Base-by-base conservation (phyloP, 2,113 vertebrate species). In the Myodes glareolus region DNA sequence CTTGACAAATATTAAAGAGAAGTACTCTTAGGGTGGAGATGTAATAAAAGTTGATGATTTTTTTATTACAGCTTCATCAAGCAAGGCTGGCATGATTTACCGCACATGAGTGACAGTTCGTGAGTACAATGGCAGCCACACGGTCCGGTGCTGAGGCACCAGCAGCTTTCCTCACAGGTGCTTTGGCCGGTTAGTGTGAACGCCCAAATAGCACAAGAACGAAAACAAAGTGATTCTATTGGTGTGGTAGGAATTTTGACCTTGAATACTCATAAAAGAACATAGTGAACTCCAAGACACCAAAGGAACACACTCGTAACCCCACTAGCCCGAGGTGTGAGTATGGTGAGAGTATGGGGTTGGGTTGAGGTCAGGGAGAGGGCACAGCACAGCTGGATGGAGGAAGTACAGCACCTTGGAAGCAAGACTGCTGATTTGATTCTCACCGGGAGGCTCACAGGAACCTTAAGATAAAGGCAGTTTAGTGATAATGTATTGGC, bases 11-110 rank as follows among this genome's bases (percentile, higher is more conserved):
- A 94, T 65, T 92, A 75, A 76, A 93, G 78, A 55, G 81, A 78
- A 70, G 68, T 21, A 4, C 36, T 92, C 80, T 72, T 23, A 52
- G 67, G 75, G 73, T 3, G 55, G 50, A 81, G 31, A 76, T 55
- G 39, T 13, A 95, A 81, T 85, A 76, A 92, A 94, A 95, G 45
- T 68, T 68, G 90, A 58, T 39, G 47, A 58, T n/a, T 3, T 27
- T 50, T 75, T 55, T 85, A 55, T 85, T 63, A 94, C 65, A 45
- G 27, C 55, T 86, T 81, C 84, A 95, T 87, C 91, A 90, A 82
- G 78, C n/a, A 52, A 81, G 65, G 87, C 21, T 72, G 65, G 31
- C 61, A 68, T n/a, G 47, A 65, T 94, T 86, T 65, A 52, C 10
- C 19, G 3, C 78, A 72, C 42, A 52, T 50, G 42, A 80, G 61